A percentile compares a stretch with the other conserved stretches of the same genome.
Conservation (phyloP, 2,113 vertebrate species). For the Chauna torquata region DNA sequence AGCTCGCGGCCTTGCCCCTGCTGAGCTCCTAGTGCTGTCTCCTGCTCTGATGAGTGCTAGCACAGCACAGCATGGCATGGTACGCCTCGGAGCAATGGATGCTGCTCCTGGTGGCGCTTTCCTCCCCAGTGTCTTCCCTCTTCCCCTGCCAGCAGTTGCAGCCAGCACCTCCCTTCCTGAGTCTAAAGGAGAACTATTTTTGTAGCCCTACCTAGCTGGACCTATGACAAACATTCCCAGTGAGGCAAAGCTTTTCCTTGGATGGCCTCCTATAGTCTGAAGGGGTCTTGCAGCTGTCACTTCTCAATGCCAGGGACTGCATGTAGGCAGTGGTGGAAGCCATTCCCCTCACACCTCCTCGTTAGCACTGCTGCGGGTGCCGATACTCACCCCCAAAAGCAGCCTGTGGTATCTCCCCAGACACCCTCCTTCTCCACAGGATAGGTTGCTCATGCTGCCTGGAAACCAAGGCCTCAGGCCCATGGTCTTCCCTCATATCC, state of each 20-base stretch:
- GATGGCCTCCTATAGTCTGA: not conserved
- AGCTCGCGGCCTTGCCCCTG: not conserved
- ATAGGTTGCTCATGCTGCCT: not conserved
- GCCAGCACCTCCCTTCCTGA: conserved; percentile 60
- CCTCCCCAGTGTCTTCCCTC: conserved; percentile 14
- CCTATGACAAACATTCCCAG: not conserved
- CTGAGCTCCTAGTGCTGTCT: not conserved
- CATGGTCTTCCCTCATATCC: not conserved
- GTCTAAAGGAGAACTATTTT: conserved; percentile 53
- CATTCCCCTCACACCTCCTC: rapidly evolving
- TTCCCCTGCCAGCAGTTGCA: conserved; percentile 13
- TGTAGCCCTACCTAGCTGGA: conserved; percentile 9
- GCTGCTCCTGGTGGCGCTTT: not conserved
- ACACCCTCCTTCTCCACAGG: not conserved
- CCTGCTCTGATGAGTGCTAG: not conserved
- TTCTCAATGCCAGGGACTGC: not conserved
- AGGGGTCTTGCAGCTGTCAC: not conserved
- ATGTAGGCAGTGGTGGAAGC: not conserved
- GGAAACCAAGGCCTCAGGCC: not conserved
- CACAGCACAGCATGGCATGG: not conserved
- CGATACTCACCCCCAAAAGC: not conserved
- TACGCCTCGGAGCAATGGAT: not conserved
- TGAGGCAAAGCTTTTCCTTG: not conserved
- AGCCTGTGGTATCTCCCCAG: not conserved
- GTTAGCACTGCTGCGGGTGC: not conserved